Percentiles rank a stretch among this genome's conserved stretches.
These are phyloP conservation scores for Crypturellus tataupa DNA, from an alignment of 2,797 vertebrate genomes.

Conservation along the genomic window DNA sequence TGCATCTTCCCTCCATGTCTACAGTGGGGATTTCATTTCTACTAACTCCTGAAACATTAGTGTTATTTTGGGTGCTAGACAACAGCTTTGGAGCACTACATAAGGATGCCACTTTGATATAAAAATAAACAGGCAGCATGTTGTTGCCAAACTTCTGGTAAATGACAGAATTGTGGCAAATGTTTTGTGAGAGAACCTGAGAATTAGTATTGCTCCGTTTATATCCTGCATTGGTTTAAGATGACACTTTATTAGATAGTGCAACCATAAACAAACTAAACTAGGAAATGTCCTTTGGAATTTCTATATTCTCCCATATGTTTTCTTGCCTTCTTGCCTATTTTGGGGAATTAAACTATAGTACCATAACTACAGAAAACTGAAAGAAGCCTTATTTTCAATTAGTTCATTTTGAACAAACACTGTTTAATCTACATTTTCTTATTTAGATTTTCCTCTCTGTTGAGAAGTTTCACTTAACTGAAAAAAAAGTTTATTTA, in stretches of 20 bases:
- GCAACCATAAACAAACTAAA: not conserved
- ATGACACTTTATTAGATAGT: too few relatives aligned
- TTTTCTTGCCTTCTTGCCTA: not conserved
- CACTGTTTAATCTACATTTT: not conserved
- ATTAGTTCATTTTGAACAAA: not conserved
- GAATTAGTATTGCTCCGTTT: not conserved
- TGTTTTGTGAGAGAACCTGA: not conserved
- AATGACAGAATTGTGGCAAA: not conserved
- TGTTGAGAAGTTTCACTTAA: not conserved
- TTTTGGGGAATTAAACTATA: not conserved
- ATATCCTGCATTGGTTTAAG: not conserved
- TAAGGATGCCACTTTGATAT: not conserved
- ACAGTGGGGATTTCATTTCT: not conserved
- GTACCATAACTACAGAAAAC: not conserved
- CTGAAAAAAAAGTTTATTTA: not conserved
- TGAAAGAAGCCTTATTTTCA: not conserved
- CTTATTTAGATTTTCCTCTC: not conserved
- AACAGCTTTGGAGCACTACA: not conserved
- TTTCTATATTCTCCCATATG: not conserved
- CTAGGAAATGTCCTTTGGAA: not conserved
- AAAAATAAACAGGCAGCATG: not conserved
- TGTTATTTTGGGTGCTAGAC: not conserved
- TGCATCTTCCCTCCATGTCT: not conserved
- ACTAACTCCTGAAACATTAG: not conserved
- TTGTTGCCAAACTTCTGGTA: not conserved